phyloP scores from a whole-genome alignment of 1,140 invertebrate genomes.

The Aphaenogaster floridana region DNA sequence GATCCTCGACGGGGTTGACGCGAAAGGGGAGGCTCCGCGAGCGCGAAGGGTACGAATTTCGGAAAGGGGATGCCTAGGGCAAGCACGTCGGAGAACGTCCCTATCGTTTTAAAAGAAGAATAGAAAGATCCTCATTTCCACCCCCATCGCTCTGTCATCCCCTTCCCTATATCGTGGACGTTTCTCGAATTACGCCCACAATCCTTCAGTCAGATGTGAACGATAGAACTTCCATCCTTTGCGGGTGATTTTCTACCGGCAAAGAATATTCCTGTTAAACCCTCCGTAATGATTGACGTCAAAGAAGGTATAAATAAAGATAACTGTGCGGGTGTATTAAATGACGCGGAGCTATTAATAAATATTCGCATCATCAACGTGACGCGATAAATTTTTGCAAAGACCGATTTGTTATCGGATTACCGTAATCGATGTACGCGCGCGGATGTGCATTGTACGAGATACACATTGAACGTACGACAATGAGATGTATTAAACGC shows the following conservation, averaged over 20 bases:
- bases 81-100: not conserved
- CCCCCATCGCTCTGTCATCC: not conserved
- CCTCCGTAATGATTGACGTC: not conserved
- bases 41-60: not conserved
- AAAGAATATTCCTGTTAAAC: not conserved
- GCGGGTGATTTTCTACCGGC: not conserved
- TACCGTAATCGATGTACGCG: not conserved
- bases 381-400: not conserved
- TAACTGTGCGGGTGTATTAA: not conserved
- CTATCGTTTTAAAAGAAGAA: not conserved
- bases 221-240: not conserved
- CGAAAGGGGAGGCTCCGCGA: not conserved
- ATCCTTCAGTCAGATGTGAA: not conserved
- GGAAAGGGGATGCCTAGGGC: no score
- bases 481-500: not conserved
- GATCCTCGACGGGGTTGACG: conserved; percentile 4
- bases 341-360: not conserved
- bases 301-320: not conserved
- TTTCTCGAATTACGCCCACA: not conserved
- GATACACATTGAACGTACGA: not conserved
- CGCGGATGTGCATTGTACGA: not conserved
- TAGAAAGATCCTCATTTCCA: not conserved
- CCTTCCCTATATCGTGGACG: not conserved
- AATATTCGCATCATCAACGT: not conserved
- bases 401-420: conserved; percentile 14